Evolutionary conservation across 2,113 vertebrate genomes (phyloP), one percentile per base, ranked within the genome.

Genomic region (Elachura formosa): DNA sequence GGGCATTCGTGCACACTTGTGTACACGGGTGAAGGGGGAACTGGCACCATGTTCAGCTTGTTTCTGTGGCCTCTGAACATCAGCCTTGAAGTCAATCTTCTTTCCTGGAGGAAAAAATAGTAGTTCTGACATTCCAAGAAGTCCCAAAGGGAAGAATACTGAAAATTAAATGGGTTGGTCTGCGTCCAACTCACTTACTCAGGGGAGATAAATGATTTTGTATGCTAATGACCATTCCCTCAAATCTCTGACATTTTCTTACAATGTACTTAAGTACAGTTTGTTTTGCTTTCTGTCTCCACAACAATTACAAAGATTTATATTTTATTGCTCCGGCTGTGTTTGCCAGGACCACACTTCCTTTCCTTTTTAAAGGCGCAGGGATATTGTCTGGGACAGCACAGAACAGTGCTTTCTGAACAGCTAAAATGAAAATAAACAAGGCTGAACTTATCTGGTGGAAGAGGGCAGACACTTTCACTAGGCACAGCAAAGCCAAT

Each of bases 241-340:
- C 89, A 90, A 93, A 93, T 96, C 48, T 78, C 97, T 95, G 97
- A 96, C 97, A 94, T 97, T 97, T 96, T 96, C 97, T 95, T 97
- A 96, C 95, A 93, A 96, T 96, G 97, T 96, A 93, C 97, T 98
- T 97, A 97, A 97, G 97, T 69, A 94, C 80, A 64, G 92, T 97
- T 97, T 98, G 97, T 98, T 98, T 98, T 97, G 96, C 96, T 98
- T 98, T 97, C 97, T 98, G 98, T 98, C 98, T 97, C 97, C 97
- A 98, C 97, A 98, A 98, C 98, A 98, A 98, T 98, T 97, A 98
- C 96, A 67, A 84, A 96, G 97, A 98, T 98, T 97, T 97, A 98
- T 98, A 97, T 97, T 97, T 97, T 96, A 97, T 96, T 97, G 94
- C 96, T 96, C 62, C 10, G 6, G 92, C 76, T 75, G 22, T 11